Evolutionary conservation across 2,113 vertebrate genomes (phyloP).

Genomic region (Entelurus aequoreus): DNA sequence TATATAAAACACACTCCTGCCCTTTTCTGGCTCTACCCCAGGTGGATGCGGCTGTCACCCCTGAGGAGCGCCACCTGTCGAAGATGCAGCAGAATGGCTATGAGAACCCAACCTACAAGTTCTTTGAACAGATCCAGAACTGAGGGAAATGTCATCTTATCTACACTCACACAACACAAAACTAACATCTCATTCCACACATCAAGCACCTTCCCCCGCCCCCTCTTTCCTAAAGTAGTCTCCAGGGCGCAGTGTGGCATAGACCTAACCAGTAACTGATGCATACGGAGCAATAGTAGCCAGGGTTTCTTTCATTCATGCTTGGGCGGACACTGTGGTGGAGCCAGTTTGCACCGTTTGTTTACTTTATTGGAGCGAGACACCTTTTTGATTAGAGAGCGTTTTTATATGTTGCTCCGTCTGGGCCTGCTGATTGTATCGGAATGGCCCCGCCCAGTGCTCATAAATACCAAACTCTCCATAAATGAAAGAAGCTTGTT

Average conservation of each 20-base stretch:
- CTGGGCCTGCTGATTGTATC: conserved; percentile 43
- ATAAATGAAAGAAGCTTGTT: conserved; percentile 22
- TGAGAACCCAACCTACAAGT: conserved; percentile 98
- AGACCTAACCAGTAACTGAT: conserved; percentile 29
- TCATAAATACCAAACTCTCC: conserved; percentile 37
- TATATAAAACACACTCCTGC: conserved; percentile 3
- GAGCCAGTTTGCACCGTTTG: conserved; percentile 40
- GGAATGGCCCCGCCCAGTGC: conserved; percentile 22
- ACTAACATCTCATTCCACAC: conserved; percentile 35
- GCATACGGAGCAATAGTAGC: conserved; percentile 19
- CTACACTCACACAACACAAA: neutral
- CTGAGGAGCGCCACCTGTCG: conserved; percentile 94
- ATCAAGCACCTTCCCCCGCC: conserved; percentile 6
- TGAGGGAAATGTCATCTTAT: conserved; percentile 64
- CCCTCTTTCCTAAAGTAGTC: neutral
- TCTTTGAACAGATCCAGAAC: conserved; percentile 99
- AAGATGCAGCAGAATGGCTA: conserved; percentile 99
- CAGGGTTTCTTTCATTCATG: conserved; percentile 10
- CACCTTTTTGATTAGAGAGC: conserved; percentile 27
- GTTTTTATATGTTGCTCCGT: conserved; percentile 28
- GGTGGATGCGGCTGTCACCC: conserved; percentile 95
- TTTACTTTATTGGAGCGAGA: conserved; percentile 47
- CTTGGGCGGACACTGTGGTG: conserved; percentile 17
- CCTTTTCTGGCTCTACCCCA: conserved; percentile 39
- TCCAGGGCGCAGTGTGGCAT: conserved; percentile 33